Evolutionary conservation across 2,888 invertebrate genomes (phyloP).

Genomic region (Lacanobia wlatinum): DNA sequence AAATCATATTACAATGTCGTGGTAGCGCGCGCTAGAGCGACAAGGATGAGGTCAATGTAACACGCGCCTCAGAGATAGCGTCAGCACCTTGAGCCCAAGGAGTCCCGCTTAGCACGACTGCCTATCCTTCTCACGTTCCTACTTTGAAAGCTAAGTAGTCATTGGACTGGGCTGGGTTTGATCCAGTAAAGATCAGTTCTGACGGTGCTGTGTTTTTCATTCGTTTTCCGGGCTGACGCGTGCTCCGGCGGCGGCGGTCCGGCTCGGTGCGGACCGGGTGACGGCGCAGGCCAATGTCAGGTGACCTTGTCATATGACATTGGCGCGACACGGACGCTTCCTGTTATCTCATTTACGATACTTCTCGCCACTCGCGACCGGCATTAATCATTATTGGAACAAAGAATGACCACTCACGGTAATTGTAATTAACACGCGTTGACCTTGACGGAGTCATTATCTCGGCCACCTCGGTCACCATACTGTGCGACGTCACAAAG

Average conservation of each 20-base stretch:
- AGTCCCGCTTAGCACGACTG: neutral
- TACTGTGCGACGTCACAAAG: slow-evolving; percentile 84
- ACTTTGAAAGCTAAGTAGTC: neutral
- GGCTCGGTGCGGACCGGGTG: slow-evolving; percentile 52
- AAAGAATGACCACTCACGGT: slow-evolving; percentile 91
- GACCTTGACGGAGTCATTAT: slow-evolving; percentile 77
- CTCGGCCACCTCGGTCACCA: slow-evolving; percentile 81
- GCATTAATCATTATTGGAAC: slow-evolving; percentile 90
- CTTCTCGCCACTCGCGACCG: slow-evolving; percentile 84
- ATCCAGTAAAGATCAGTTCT: neutral
- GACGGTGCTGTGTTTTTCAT: neutral
- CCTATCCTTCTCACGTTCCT: slow-evolving; percentile 6
- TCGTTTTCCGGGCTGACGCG: neutral
- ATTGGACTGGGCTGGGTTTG: neutral
- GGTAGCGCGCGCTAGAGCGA: slow-evolving; percentile 49
- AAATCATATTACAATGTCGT: slow-evolving; percentile 55
- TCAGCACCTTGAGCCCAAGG: slow-evolving; percentile 42
- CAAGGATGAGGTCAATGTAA: slow-evolving; percentile 52
- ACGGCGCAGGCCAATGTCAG: slow-evolving; percentile 59
- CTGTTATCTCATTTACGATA: slow-evolving; percentile 89
- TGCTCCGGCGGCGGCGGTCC: slow-evolving; percentile 11
- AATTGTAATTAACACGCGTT: slow-evolving; percentile 89
- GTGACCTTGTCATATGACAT: slow-evolving; percentile 86
- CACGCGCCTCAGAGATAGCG: slow-evolving; percentile 38
- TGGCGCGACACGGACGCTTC: slow-evolving; percentile 87